phyloP scores from a whole-genome alignment of 2,888 invertebrate species.

The Drosophila prolongata region DNA sequence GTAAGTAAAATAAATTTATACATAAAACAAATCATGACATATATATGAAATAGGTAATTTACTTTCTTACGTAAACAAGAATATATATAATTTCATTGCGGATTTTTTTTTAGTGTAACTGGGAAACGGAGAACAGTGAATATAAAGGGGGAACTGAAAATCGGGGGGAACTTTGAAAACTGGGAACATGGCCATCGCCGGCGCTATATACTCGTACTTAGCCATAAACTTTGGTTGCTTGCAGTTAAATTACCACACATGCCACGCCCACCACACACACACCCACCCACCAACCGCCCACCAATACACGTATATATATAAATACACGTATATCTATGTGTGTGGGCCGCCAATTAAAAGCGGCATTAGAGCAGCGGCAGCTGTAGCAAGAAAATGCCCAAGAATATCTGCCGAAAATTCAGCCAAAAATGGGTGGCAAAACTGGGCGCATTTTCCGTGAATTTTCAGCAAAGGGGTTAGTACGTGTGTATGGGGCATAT shows the following conservation, averaged over 20 bases:
- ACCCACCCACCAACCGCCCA: constrained; percentile 3
- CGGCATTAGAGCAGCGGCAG: constrained; percentile 63
- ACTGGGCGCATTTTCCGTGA: background rate
- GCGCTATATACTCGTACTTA: constrained; percentile 71
- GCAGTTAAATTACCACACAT: constrained; percentile 80
- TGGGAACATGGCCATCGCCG: constrained; percentile 47
- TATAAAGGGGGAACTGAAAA: constrained; percentile 11
- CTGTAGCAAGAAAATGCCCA: constrained; percentile 46
- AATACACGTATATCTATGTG: constrained; percentile 44
- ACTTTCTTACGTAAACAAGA: no score
- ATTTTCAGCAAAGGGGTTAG: constrained; percentile 18
- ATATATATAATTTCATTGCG: no score
- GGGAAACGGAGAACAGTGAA: constrained; percentile 7
- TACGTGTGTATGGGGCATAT: constrained; percentile 54
- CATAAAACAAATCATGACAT: no score
- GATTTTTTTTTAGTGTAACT: background rate
- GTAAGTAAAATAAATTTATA: no score
- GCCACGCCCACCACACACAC: constrained; percentile 59
- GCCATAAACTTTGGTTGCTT: constrained; percentile 79
- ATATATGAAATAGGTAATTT: no score
- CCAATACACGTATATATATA: background rate
- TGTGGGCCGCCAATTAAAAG: constrained; percentile 70
- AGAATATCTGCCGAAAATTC: constrained; percentile 70
- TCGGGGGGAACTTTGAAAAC: constrained; percentile 13
- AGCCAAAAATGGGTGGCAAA: constrained; percentile 8